These are phyloP conservation scores for Pandemis corylana DNA, from an alignment of 2,888 invertebrate genomes.

Conservation along the genomic window DNA sequence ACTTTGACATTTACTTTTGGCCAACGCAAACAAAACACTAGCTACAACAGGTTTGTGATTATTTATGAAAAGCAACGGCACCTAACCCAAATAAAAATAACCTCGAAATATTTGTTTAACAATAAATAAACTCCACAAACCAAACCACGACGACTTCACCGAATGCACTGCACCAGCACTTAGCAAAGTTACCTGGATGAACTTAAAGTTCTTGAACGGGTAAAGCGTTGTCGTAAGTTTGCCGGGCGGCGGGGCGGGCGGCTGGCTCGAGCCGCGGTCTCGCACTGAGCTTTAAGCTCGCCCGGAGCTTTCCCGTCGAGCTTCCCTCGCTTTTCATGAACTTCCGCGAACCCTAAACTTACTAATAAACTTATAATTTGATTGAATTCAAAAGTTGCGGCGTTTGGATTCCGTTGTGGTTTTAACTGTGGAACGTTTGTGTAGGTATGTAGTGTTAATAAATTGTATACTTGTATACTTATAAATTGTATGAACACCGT, in stretches of 20 bases:
- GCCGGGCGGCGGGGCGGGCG: constrained; percentile 43
- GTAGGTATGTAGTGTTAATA: too few species aligned
- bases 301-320: constrained; percentile 27
- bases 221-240: constrained; percentile 4
- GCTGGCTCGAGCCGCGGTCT: constrained; percentile 51
- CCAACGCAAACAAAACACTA: too few species aligned
- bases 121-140: constrained; percentile 14
- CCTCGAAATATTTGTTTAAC: neutral
- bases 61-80: too few species aligned
- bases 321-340: neutral
- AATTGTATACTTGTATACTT: too few species aligned
- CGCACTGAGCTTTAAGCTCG: constrained; percentile 47
- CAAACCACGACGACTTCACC: constrained; percentile 22
- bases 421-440: neutral
- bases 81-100: too few species aligned
- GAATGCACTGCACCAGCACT: constrained; percentile 6
- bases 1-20: too few species aligned
- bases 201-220: neutral
- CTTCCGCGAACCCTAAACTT: neutral
- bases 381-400: neutral
- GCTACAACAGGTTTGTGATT: too few species aligned
- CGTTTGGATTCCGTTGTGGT: neutral
- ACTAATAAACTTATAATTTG: neutral
- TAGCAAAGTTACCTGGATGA: neutral
- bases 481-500: too few species aligned